Base-by-base conservation (phyloP, 2,888 invertebrate species). In the Eilema sororculum region DNA sequence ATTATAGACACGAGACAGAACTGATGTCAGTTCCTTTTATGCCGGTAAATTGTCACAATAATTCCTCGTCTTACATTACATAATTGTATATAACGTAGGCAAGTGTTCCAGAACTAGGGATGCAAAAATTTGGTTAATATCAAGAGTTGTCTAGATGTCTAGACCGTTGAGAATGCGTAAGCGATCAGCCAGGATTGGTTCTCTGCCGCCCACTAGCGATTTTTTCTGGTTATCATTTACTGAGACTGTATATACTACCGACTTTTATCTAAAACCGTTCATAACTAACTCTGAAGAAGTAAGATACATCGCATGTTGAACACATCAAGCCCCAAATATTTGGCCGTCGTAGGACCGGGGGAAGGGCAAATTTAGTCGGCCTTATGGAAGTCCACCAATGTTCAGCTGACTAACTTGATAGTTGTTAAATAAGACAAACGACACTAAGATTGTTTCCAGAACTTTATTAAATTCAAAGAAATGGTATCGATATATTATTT, bases 21-120 rank as follows among this genome's bases (percentile, higher is more conserved):
- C 4, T 22, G 68, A 22, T 33, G 3, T 57, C 41, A 41, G 52
- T 46, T 46, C 46, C 20, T 37, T 33, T 63, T 57, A 68, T 37
- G 22, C n/a, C 22, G 28, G 37, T 22, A 62, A 62, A 57, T 68
- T 56, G 62, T 28, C 37, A 57, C 62, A 33, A 41, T 28, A n/a
- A n/a, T n/a, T n/a, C n/a, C n/a, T n/a, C 5, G 10, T 28, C 16
- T 67, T 22, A 22, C 22, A 33, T 60, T 60, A 46, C 52, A 22
- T 60, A 28, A 60, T 60, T 46, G 16, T 30, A 28, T 25, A 28
- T 46, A 20, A 37, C 24, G 62, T 37, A 37, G 62, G 13, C 58
- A 58, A 58, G 58, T 24, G 13, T 8, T 61, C 22, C 8, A 13
- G 2, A 37, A 37, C 13, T 24, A 61, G 37, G 37, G 37, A 16